Conservation (phyloP, 37 sponge, comb jelly and placozoan genomes). For the Axinella damicornis region DNA sequence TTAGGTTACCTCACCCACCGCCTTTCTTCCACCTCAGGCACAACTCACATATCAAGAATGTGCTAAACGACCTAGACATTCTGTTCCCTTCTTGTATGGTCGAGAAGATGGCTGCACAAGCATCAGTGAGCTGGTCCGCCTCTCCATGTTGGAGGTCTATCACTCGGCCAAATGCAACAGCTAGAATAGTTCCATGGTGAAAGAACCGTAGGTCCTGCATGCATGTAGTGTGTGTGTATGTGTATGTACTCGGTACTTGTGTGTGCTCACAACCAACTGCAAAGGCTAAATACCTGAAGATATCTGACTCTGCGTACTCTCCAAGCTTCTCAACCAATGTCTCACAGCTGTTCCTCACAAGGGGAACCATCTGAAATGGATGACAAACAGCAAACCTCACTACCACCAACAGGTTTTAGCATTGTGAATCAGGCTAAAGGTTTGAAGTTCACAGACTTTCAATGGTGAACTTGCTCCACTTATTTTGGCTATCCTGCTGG, state of each 20-base stretch:
- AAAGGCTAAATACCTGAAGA: constrained; percentile 15
- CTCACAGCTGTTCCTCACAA: constrained; percentile 31
- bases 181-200: constrained; percentile 64
- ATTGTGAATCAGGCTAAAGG: no score
- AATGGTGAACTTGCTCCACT: no score
- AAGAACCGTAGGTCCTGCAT: constrained; percentile 23
- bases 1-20: no score
- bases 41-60: no score
- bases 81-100: no score
- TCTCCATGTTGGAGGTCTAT: constrained; percentile 28
- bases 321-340: constrained; percentile 24
- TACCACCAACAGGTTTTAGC: no score
- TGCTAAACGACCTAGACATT: no score
- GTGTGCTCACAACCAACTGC: no score
- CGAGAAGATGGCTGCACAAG: not conserved
- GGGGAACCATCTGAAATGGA: constrained; percentile 42
- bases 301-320: constrained; percentile 24
- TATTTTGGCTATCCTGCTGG: no score
- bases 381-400: not conserved
- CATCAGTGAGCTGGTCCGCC: constrained; percentile 40
- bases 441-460: no score
- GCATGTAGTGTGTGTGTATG: not conserved
- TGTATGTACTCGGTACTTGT: no score
- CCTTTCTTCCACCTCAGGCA: no score
- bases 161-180: constrained; percentile 52